Percentiles rank a stretch among this genome's conserved stretches.
phyloP scores from a whole-genome alignment of 2,888 invertebrate species.

The Syrista parreyssii region DNA sequence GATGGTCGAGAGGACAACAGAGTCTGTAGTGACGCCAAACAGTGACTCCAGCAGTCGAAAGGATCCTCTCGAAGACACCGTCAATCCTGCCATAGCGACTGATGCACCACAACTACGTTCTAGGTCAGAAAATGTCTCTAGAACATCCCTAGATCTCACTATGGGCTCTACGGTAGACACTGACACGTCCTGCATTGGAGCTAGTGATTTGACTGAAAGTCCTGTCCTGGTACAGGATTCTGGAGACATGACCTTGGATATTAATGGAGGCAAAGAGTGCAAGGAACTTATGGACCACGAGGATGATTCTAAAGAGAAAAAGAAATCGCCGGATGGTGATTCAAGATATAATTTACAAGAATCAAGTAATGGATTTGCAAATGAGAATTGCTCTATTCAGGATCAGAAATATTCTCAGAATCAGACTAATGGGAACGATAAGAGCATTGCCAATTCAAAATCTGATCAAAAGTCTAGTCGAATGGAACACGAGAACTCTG shows the following conservation, averaged over 20 bases:
- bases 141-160: constrained; percentile 56
- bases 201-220: constrained; percentile 54
- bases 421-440: constrained; percentile 4
- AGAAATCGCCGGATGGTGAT: background rate
- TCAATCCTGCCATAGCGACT: constrained; percentile 50
- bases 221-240: constrained; percentile 45
- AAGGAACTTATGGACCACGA: constrained; percentile 14
- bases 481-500: constrained; percentile 37
- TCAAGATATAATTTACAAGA: background rate
- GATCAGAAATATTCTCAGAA: constrained; percentile 9
- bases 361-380: background rate
- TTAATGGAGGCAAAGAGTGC: constrained; percentile 22
- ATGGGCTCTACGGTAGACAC: constrained; percentile 57
- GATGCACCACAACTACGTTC: constrained; percentile 49
- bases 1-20: constrained; percentile 53
- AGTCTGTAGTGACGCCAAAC: constrained; percentile 50
- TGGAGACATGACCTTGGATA: constrained; percentile 44
- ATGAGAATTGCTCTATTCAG: background rate
- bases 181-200: constrained; percentile 54
- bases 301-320: constrained; percentile 1
- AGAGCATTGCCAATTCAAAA: background rate
- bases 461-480: constrained; percentile 19
- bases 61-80: constrained; percentile 47
- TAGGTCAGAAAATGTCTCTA: constrained; percentile 53
- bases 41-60: constrained; percentile 53